Base-by-base conservation (phyloP, 2,797 vertebrate species). In the Amniataba percoides region DNA sequence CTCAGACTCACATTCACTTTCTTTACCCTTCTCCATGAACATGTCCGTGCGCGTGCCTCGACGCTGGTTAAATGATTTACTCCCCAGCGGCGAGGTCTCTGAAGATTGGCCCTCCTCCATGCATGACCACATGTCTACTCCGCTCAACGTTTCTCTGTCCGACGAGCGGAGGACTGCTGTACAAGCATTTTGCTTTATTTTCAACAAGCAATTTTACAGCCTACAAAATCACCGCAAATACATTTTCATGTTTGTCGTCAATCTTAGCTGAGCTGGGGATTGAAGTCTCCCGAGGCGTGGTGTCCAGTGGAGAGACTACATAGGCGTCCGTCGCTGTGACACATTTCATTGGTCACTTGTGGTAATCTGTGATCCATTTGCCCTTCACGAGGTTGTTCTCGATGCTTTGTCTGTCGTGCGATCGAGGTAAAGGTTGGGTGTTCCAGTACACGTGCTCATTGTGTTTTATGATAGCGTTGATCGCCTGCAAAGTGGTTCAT, bases 111-210 rank as follows among this genome's bases (percentile, higher is more conserved):
- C 71, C 77, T 79, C 81, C 62, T 87, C 90, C 89, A 90, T 92
- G 88, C 91, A 92, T 92, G 89, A 93, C 88, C 77, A 89, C 84
- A 83, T 88, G 89, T 90, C 87, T 57, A 64, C 69, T 77, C 52
- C 55, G 68, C 84, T 88, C 77, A 87, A 65, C 51, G 25, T 88
- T 84, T 91, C 74, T 81, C 77, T 68, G 62, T 70, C 58, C 31
- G 59, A 52, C 16, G 8, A 55, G 31, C 15, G 21, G 62, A 63
- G 66, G 92, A 85, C 60, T 86, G 91, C 92, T 86, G 79, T 74
- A 78, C 83, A 84, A 86, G 90, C 88, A n/a, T 71, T 92, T 89
- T 71, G 67, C 64, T 81, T 84, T 80, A 87, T 86, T 90, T 84
- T 88, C 77, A 78, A 83, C 56, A 78, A 87, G 80, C 72, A 43